Evolutionary conservation across 2,888 invertebrate species (phyloP).

Genomic region (Drosophila monieri): DNA sequence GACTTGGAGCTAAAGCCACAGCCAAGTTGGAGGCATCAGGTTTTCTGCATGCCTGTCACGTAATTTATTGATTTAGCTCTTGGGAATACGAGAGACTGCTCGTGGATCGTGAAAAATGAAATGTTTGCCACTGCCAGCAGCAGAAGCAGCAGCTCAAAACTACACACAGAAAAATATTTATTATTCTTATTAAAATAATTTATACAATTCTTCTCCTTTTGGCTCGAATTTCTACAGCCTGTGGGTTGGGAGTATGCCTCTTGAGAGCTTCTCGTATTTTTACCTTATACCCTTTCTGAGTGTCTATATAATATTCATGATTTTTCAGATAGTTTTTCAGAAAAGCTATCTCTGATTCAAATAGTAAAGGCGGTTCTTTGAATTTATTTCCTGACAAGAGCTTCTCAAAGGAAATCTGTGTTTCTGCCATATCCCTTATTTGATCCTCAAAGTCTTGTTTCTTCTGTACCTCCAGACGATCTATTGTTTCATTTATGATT

Average conservation of each 20-base stretch:
- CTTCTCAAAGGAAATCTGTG: too few species aligned
- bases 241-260: neutral
- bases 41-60: conserved; percentile 83
- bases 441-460: too few species aligned
- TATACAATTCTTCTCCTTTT: too few species aligned
- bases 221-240: neutral
- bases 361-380: too few species aligned
- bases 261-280: neutral
- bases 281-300: neutral
- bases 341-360: too few species aligned
- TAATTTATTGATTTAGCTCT: conserved; percentile 84
- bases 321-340: too few species aligned
- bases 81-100: conserved; percentile 76
- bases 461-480: too few species aligned
- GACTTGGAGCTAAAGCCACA: conserved; percentile 24
- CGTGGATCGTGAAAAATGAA: conserved; percentile 73
- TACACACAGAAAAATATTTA: neutral
- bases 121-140: conserved; percentile 75
- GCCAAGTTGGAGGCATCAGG: conserved; percentile 64
- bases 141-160: conserved; percentile 32
- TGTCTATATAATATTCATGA: neutral
- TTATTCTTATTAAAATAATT: too few species aligned
- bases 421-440: too few species aligned
- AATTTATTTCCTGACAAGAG: too few species aligned
- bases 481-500: too few species aligned